Percentiles rank a stretch among this genome's conserved stretches.
Evolutionary conservation across 2,113 vertebrate species (phyloP).

Genomic region (Paramormyrops kingsleyae): DNA sequence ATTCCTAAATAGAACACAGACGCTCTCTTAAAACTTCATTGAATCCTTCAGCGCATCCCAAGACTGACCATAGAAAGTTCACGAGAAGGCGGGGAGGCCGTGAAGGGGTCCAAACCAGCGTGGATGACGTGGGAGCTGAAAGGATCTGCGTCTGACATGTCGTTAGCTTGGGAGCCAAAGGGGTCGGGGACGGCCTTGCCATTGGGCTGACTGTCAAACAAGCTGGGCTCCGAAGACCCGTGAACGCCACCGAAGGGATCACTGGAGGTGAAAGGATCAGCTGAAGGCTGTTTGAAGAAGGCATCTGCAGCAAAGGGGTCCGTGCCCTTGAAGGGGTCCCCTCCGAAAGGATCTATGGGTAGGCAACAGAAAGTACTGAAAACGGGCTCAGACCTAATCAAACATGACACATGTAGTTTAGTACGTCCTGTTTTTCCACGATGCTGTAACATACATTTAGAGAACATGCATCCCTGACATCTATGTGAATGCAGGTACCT

Average conservation of each 20-base stretch:
- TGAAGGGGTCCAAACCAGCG: slow-evolving; percentile 46
- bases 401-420: not conserved
- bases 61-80: slow-evolving; percentile 29
- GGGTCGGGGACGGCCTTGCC: slow-evolving; percentile 50
- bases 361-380: not conserved
- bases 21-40: not conserved
- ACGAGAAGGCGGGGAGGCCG: slow-evolving; percentile 33
- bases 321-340: slow-evolving; percentile 92
- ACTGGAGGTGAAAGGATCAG: slow-evolving; percentile 62
- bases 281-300: slow-evolving; percentile 78
- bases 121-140: slow-evolving; percentile 32
- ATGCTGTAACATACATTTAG: not conserved
- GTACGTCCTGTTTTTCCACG: not conserved
- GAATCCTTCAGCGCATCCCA: slow-evolving; percentile 40
- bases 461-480: not conserved
- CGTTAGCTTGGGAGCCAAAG: slow-evolving; percentile 42
- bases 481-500: slow-evolving; percentile 24
- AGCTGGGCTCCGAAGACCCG: slow-evolving; percentile 33
- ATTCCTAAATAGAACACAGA: not conserved
- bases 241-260: slow-evolving; percentile 63
- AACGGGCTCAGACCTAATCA: not conserved
- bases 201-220: slow-evolving; percentile 55
- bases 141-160: slow-evolving; percentile 16
- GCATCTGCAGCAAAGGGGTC: slow-evolving; percentile 90
- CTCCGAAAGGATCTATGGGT: slow-evolving; percentile 82